These are phyloP conservation scores for Drosophila antonietae DNA, from an alignment of 2,888 invertebrate genomes.

Conservation along the genomic window DNA sequence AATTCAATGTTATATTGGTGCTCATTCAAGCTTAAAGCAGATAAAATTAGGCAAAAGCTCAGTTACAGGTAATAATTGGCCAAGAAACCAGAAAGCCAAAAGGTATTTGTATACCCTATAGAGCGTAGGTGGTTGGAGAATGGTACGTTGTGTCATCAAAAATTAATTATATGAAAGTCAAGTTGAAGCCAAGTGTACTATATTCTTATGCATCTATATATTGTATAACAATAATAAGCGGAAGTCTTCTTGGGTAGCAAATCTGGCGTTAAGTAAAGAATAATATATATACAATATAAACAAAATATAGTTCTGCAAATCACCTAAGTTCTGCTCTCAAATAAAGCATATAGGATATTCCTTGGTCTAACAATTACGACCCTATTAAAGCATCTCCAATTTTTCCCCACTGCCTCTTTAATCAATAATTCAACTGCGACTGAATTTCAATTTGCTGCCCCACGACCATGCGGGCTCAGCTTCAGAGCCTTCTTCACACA, in stretches of 20 bases:
- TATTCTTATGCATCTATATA: too few species aligned
- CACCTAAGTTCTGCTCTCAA: neutral
- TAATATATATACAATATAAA: too few species aligned
- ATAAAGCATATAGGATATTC: neutral
- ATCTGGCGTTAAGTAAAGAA: too few species aligned
- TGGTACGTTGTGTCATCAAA: neutral
- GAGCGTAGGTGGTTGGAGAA: neutral
- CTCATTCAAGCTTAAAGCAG: conserved; percentile 48
- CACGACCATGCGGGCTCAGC: conserved; percentile 3
- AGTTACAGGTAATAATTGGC: conserved; percentile 49
- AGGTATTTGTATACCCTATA: conserved; percentile 21
- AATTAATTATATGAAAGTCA: neutral
- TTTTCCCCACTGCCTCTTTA: conserved; percentile 32
- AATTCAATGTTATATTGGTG: conserved; percentile 34
- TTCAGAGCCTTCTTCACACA: neutral
- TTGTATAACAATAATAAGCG: too few species aligned
- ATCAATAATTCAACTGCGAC: conserved; percentile 72
- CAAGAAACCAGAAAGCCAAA: conserved; percentile 23
- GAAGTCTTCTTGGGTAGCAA: too few species aligned
- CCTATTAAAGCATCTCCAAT: neutral
- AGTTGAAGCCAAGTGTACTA: neutral
- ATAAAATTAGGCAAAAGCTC: conserved; percentile 45
- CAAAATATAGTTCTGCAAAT: neutral
- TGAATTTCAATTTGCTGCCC: conserved; percentile 44
- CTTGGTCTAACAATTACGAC: neutral